Percentiles rank a stretch among this genome's conserved stretches.
phyloP scores from a whole-genome alignment of 2,888 invertebrate species.

The Brachynemurus nebulosus region DNA sequence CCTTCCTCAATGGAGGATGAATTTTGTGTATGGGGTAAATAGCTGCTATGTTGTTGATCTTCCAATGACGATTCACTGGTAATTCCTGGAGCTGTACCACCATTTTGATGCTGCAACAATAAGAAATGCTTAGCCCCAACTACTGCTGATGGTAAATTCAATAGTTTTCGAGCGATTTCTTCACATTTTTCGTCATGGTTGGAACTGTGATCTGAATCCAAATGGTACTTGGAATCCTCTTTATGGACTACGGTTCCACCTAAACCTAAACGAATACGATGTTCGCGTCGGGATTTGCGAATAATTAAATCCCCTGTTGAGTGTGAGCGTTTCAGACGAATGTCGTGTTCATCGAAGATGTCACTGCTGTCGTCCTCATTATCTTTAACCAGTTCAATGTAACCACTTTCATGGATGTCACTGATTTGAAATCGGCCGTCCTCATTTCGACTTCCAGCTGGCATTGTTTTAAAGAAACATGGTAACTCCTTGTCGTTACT shows the following conservation, averaged over 20 bases:
- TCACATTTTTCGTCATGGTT: conserved; percentile 38
- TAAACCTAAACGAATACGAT: conserved; percentile 25
- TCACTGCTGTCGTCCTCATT: conserved; percentile 28
- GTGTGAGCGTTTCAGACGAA: conserved; percentile 31
- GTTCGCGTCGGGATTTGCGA: conserved; percentile 26
- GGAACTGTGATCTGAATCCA: conserved; percentile 38
- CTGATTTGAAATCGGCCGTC: conserved; percentile 39
- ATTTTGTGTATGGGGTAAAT: no score
- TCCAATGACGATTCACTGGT: conserved; percentile 1
- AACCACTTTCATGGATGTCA: conserved; percentile 37
- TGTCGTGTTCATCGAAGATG: conserved; percentile 29
- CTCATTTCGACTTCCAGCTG: conserved; percentile 27
- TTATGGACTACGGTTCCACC: conserved; percentile 26
- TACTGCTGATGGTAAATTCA: conserved; percentile 28
- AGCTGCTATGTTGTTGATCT: background rate
- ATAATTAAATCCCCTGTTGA: conserved; percentile 36
- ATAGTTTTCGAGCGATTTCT: conserved; percentile 30
- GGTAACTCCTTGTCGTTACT: conserved; percentile 23
- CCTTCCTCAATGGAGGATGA: conserved; percentile 3
- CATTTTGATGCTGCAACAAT: conserved; percentile 23
- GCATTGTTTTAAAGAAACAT: conserved; percentile 18
- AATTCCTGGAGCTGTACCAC: background rate
- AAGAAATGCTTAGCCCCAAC: conserved; percentile 27
- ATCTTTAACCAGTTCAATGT: conserved; percentile 12
- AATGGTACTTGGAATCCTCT: conserved; percentile 33